Evolutionary conservation across 2,888 invertebrate genomes (phyloP).

Genomic region (Alloscopus bannaensis): DNA sequence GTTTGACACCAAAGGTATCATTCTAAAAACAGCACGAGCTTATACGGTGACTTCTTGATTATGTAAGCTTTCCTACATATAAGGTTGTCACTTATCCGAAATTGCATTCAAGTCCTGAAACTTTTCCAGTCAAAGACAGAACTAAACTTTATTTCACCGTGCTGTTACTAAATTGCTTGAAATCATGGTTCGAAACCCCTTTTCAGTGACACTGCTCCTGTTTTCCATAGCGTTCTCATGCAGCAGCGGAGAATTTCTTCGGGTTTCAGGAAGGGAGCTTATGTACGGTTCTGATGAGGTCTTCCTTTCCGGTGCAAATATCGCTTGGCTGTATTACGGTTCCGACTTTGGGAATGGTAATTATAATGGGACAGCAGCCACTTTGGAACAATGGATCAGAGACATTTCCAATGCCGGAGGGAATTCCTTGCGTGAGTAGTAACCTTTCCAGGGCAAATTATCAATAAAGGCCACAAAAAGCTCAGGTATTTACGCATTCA

Average conservation of each 20-base stretch:
- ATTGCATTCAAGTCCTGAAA: too few species aligned
- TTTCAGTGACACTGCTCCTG: too few species aligned
- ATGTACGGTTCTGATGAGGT: constrained; percentile 72
- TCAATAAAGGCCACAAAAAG: neutral
- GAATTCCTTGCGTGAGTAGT: constrained; percentile 71
- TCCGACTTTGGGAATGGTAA: constrained; percentile 74
- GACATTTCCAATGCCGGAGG: constrained; percentile 72
- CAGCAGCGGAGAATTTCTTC: constrained; percentile 53
- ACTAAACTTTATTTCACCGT: too few species aligned
- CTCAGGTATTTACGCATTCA: neutral
- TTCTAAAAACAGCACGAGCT: too few species aligned
- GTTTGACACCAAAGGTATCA: too few species aligned
- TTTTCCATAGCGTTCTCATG: too few species aligned
- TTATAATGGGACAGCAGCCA: constrained; percentile 66
- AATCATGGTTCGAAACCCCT: too few species aligned
- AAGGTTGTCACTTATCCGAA: too few species aligned
- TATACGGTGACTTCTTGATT: too few species aligned
- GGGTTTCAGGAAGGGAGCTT: constrained; percentile 66
- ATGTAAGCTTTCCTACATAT: too few species aligned
- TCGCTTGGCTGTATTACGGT: constrained; percentile 74
- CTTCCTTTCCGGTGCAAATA: constrained; percentile 74
- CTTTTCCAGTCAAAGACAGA: too few species aligned
- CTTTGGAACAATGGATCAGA: constrained; percentile 72
- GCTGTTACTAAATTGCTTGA: too few species aligned
- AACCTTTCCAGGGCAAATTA: neutral